Conservation (phyloP, 2,888 invertebrate species). For the Tetragnatha montana region DNA sequence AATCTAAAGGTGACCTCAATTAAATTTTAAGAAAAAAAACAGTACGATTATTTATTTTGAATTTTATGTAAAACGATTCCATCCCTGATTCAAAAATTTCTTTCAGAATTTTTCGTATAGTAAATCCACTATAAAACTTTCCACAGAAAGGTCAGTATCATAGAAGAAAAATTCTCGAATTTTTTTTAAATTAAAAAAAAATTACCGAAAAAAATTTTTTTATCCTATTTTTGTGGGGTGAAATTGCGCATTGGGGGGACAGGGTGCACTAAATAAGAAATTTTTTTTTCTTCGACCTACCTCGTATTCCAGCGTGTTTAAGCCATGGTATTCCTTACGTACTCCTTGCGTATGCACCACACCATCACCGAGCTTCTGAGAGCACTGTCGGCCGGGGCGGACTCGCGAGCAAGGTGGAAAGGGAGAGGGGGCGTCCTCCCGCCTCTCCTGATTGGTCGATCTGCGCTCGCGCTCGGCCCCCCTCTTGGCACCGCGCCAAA, state of each 20-base stretch:
- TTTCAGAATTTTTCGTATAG: no score
- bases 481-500: conserved; percentile 66
- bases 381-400: not conserved
- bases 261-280: conserved; percentile 19
- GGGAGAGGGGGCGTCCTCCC: conserved; percentile 53
- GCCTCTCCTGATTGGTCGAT: conserved; percentile 59
- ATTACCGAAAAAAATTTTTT: no score
- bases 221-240: not conserved
- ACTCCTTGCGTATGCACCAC: conserved; percentile 46
- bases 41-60: no score
- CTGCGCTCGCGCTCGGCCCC: conserved; percentile 55
- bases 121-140: no score
- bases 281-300: not conserved
- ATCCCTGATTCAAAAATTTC: no score
- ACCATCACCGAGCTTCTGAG: not conserved
- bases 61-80: no score
- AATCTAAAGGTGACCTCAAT: no score
- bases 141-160: no score
- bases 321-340: conserved; percentile 62
- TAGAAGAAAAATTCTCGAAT: no score
- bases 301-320: not conserved
- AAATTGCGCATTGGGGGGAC: not conserved
- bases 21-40: no score
- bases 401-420: not conserved
- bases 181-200: no score